Percentiles rank a stretch among this genome's conserved stretches.
Evolutionary conservation across 2,113 vertebrate genomes (phyloP).

Genomic region (Ia io): DNA sequence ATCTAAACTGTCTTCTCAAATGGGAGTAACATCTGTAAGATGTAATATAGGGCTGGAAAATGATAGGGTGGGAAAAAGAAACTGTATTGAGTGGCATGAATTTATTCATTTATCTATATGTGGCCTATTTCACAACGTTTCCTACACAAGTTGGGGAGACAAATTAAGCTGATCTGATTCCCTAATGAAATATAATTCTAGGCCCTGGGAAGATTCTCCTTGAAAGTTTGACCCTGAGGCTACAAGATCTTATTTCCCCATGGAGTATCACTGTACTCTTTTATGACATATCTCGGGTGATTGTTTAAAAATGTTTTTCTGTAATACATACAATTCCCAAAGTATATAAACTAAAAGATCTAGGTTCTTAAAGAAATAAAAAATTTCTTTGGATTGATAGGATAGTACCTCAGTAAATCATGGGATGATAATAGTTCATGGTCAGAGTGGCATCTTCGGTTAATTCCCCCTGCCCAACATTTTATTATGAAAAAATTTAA

Average conservation of each 20-base stretch:
- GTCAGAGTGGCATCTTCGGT: background rate
- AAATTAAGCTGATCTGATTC: slow-evolving; percentile 10
- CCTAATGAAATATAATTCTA: slow-evolving; percentile 19
- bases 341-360: background rate
- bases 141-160: background rate
- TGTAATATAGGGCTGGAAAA: background rate
- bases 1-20: background rate
- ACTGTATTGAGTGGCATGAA: background rate
- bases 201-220: slow-evolving; percentile 3
- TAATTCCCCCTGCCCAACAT: background rate
- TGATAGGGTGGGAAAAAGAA: background rate
- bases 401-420: background rate
- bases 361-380: slow-evolving; percentile 7
- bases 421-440: background rate
- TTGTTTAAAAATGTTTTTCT: slow-evolving; percentile 13
- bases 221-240: background rate
- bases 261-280: background rate
- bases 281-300: slow-evolving; percentile 4
- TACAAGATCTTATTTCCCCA: background rate
- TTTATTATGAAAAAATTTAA: slow-evolving; percentile 46
- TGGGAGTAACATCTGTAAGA: background rate
- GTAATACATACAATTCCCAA: background rate
- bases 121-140: slow-evolving; percentile 13
- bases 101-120: background rate
- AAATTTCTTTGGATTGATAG: background rate